Percentiles rank a stretch among this genome's conserved stretches.
Evolutionary conservation across 2,888 invertebrate species (phyloP).

Genomic region (Harpalus rufipes): DNA sequence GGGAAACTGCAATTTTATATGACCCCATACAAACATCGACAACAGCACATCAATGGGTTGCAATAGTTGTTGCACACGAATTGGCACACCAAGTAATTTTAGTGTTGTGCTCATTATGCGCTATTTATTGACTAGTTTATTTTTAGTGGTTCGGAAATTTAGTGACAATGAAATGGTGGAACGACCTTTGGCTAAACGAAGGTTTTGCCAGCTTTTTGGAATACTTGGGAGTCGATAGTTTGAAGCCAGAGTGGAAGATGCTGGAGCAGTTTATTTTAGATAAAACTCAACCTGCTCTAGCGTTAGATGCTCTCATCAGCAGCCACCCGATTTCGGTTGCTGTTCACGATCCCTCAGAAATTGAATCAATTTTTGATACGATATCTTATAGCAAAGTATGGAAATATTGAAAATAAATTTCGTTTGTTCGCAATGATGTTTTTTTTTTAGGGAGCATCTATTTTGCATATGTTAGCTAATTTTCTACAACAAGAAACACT

Average conservation of each 20-base stretch:
- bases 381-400: conserved; percentile 86
- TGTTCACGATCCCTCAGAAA: conserved; percentile 84
- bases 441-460: conserved; percentile 82
- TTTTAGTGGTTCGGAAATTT: conserved; percentile 91
- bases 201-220: conserved; percentile 92
- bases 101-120: conserved; percentile 46
- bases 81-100: conserved; percentile 86
- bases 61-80: conserved; percentile 84
- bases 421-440: conserved; percentile 25
- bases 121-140: conserved; percentile 61
- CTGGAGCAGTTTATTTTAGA: conserved; percentile 85
- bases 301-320: conserved; percentile 84
- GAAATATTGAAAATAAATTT: conserved; percentile 71
- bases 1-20: conserved; percentile 84
- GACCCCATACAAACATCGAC: conserved; percentile 83
- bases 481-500: conserved; percentile 83
- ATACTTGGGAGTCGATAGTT: conserved; percentile 84
- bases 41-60: conserved; percentile 83
- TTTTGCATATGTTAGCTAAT: conserved; percentile 85
- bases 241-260: conserved; percentile 84
- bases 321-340: conserved; percentile 86
- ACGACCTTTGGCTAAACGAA: conserved; percentile 94
- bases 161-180: conserved; percentile 97
- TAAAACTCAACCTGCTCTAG: conserved; percentile 84
- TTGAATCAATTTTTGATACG: conserved; percentile 86